phyloP scores from a whole-genome alignment of 1,140 invertebrate species.

The Musca domestica region DNA sequence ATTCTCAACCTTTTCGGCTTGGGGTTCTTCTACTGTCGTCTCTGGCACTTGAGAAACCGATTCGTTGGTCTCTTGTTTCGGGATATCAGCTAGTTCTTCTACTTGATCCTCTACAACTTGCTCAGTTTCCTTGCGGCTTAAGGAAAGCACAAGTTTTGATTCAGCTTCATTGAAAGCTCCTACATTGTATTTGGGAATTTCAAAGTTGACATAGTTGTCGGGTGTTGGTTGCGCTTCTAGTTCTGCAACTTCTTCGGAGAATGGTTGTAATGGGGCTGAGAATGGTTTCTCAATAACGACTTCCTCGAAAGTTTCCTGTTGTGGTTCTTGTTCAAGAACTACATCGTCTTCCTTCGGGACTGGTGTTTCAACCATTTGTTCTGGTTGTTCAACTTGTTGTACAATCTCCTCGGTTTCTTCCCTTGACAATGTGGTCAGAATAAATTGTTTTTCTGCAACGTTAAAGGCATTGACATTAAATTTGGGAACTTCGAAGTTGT shows the following conservation, averaged over 20 bases:
- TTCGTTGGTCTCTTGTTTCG: not conserved
- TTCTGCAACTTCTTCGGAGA: not conserved
- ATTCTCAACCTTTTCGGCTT: too few relatives aligned
- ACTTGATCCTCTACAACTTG: not conserved
- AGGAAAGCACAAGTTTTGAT: not conserved
- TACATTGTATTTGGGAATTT: constrained; percentile 17
- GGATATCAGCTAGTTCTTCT: not conserved
- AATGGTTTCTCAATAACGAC: not conserved
- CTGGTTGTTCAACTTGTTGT: not conserved
- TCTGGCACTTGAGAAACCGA: not conserved
- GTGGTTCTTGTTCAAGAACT: not conserved
- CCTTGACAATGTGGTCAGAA: too few relatives aligned
- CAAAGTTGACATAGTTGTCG: constrained; percentile 1
- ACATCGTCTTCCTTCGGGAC: too few relatives aligned
- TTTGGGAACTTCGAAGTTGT: constrained; percentile 17
- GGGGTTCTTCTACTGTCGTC: constrained; percentile 24
- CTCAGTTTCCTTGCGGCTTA: not conserved
- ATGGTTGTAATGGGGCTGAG: not conserved
- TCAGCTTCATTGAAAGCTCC: constrained; percentile 1
- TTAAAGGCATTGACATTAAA: not conserved
- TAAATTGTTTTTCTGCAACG: not conserved
- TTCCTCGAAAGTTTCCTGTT: not conserved
- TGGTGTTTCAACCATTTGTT: too few relatives aligned
- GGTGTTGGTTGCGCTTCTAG: not conserved
- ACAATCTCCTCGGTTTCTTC: not conserved